These are phyloP conservation scores for Galagoides demidoff DNA, from an alignment of 2,797 vertebrate species.

Conservation along the genomic window DNA sequence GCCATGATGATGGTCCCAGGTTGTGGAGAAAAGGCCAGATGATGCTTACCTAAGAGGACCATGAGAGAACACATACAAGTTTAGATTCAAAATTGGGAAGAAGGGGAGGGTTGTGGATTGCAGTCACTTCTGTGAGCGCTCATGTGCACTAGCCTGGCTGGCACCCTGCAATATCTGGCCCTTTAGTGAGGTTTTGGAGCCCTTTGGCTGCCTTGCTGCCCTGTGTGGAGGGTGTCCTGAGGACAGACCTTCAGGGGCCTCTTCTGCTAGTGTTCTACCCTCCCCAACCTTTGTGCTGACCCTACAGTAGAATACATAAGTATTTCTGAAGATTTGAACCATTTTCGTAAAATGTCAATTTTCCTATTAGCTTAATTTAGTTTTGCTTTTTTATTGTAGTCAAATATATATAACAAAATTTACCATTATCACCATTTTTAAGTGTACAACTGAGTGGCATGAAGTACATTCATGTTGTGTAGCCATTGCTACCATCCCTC, in stretches of 20 bases:
- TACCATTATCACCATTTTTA: background rate
- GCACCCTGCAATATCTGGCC: background rate
- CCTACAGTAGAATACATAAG: background rate
- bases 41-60: background rate
- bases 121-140: rapidly evolving
- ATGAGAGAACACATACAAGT: background rate
- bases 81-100: background rate
- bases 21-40: background rate
- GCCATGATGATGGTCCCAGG: background rate
- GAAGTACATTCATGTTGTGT: background rate
- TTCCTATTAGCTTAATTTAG: background rate
- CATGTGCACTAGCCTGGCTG: too few relatives aligned
- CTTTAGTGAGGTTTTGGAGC: rapidly evolving
- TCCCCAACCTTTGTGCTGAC: too few relatives aligned
- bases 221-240: too few relatives aligned
- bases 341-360: background rate
- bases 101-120: background rate
- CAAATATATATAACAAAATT: background rate
- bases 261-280: too few relatives aligned
- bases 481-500: background rate
- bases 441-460: background rate
- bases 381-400: background rate
- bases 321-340: background rate
- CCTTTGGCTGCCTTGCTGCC: background rate
- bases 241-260: background rate